Evolutionary conservation across 2,113 vertebrate species (phyloP), one percentile per base, ranked within the genome.

Genomic region (Vulpes lagopus): DNA sequence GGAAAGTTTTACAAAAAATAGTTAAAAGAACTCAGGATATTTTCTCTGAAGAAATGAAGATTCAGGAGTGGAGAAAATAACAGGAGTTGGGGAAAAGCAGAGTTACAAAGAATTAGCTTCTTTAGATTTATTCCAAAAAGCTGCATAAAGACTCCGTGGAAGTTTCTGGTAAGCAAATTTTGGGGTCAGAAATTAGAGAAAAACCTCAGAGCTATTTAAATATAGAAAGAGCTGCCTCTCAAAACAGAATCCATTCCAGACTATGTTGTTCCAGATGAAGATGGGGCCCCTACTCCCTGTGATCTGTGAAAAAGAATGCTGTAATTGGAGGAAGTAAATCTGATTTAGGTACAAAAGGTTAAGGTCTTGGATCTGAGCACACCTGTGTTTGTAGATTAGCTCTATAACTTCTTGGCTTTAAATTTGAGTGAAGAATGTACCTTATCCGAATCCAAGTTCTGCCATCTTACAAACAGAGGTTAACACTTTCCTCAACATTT

Each of bases 391-490:
- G 38, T 59, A 73, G 32, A 60, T 20, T 16, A 88, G 3, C 11
- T 81, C 35, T n/a, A 20, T 25, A 60, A 73, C 2, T 80, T 82
- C 67, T 38, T 67, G 60, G 43, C 49, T 83, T 35, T 51, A 87
- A 95, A 62, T 79, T 5, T 64, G 38, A 89, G 65, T 51, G 69
- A 92, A 27, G 16, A 0, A 79, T 91, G 55, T 57, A 60, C 55
- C 14, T 62, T 79, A 25, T 89, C 32, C 62, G 27, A 95, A 82
- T 3, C 22, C 11, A 49, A 97, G 23, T 94, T 53, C 62, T 93
- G 10, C 83, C 62, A 80, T 89, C 92, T 93, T 43, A 96, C 85
- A 92, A 89, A 55, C 6, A 92, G 35, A 85, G 62, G 43, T 49
- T n/a, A 91, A 59, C 19, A 43, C 9, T 83, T 91, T 80, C 51